Evolutionary conservation across 2,888 invertebrate species (phyloP).

Genomic region (Gymnocheta viridis): DNA sequence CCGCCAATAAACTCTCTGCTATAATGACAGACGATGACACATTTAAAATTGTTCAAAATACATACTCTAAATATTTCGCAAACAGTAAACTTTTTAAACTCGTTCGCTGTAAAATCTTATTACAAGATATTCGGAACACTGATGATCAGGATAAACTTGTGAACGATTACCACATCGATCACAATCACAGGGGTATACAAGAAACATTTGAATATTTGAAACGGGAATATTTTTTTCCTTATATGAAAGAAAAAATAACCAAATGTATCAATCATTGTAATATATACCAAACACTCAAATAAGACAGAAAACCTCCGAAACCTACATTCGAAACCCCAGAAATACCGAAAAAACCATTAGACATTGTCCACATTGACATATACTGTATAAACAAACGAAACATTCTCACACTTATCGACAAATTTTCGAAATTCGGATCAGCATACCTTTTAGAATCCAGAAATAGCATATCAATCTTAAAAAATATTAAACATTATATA

Average conservation of each 20-base stretch:
- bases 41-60: slow-evolving; percentile 10
- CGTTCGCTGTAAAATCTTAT: neutral
- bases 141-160: slow-evolving; percentile 25
- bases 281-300: slow-evolving; percentile 53
- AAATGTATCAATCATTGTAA: slow-evolving; percentile 67
- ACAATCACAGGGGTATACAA: slow-evolving; percentile 31
- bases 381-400: slow-evolving; percentile 64
- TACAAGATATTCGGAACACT: slow-evolving; percentile 19
- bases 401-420: slow-evolving; percentile 60
- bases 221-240: slow-evolving; percentile 25
- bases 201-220: slow-evolving; percentile 31
- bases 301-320: slow-evolving; percentile 69
- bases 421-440: slow-evolving; percentile 62
- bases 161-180: slow-evolving; percentile 21
- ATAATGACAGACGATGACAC: slow-evolving; percentile 33
- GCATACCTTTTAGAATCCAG: slow-evolving; percentile 56
- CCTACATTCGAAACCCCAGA: slow-evolving; percentile 51
- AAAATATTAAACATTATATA: slow-evolving; percentile 58
- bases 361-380: slow-evolving; percentile 67
- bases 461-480: slow-evolving; percentile 60
- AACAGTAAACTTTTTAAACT: slow-evolving; percentile 17
- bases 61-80: slow-evolving; percentile 47
- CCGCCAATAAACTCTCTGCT: too few species aligned
- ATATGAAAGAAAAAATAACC: slow-evolving; percentile 58
- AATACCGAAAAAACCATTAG: slow-evolving; percentile 62